Base-by-base conservation (phyloP, 92 coral and sea anemone species). In the Heliopora coerulea region DNA sequence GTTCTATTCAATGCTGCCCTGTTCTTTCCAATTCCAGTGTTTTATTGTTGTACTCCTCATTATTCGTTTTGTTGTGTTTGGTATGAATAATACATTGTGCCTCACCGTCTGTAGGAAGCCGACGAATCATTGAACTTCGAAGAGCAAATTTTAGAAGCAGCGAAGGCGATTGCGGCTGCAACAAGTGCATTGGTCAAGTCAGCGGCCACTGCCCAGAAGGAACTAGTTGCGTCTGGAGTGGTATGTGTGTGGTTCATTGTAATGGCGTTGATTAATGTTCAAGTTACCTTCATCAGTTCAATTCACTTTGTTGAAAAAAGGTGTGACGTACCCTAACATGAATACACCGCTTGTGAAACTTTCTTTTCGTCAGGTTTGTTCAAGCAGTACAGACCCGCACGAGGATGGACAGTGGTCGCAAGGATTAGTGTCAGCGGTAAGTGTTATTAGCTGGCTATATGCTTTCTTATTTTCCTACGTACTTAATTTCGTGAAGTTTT, bases 351-450 rank as follows among this genome's bases (percentile, higher is more conserved):
- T n/a, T n/a, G n/a, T n/a, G n/a, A n/a, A n/a, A n/a, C n/a, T n/a
- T n/a, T 44, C 31, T 32, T 54, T 74, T 29, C 17, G 67, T 35
- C 65, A 95, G 99, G 89, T 95, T 44, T 95, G 89, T 56, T 95
- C 99, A 31, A 86, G 96, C 12, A 82, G 84, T 19, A 83, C 96
- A 11, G 91, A 90, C 61, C 84, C 91, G 9, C 76, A 78, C 46
- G 99, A 95, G 54, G 99, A 95, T 60, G 91, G 90, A 42, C 99
- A 95, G 84, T 95, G 99, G 99, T 95, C 99, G 9, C 96, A 87
- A 69, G 99, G 99, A 37, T 92, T 95, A 46, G 99, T 95, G 46
- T 95, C 99, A 30, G 99, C 99, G 89, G 99, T 95, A 83, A 70
- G 99, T 85, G 34, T 33, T 60, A 8, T 7, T 37, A n/a, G n/a